Base-by-base conservation (phyloP, 2,113 vertebrate species). In the Microtus pennsylvanicus region DNA sequence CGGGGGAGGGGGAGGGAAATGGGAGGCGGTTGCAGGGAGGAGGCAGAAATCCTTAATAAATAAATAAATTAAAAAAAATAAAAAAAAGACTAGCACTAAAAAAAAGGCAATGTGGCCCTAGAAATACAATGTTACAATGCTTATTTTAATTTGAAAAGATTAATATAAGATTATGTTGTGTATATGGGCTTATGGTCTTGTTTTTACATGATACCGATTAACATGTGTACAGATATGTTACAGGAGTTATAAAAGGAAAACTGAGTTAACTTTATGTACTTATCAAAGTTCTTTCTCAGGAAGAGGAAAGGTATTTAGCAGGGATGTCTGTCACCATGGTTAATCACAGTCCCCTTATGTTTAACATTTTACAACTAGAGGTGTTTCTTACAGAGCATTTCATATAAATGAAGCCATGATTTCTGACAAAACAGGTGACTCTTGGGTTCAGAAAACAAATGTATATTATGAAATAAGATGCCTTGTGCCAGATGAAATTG, bases 111-210 rank as follows among this genome's bases (percentile, higher is more conserved):
- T 16, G 9, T 26, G 67, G 61, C 30, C 11, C 9, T 47, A 69
- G 55, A 88, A 83, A 38, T 19, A 55, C 85, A 90, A 67, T 0
- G 7, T 14, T 87, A 65, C 0, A 86, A 33, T 76, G 81, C 50
- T 95, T 55, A 89, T 65, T 52, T 89, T 90, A 26, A 91, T 42
- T 77, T 94, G 11, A 35, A 95, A 87, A 5, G 45, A 72, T 33
- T 9, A 74, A 12, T 28, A 2, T 58, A 86, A 75, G 26, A 86
- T 63, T 30, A 82, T 33, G 12, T 17, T 11, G 3, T 7, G 0
- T 42, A 7, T 33, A 35, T n/a, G 3, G 89, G 16, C 52, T 75
- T 82, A 19, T 63, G 17, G 14, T 33, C 88, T 42, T 58, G 58
- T 67, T 50, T 58, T 69, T 45, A 67, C 55, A 81, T n/a, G 12